Conservation (phyloP, 1,140 invertebrate species). For the Bombus sibiricus region DNA sequence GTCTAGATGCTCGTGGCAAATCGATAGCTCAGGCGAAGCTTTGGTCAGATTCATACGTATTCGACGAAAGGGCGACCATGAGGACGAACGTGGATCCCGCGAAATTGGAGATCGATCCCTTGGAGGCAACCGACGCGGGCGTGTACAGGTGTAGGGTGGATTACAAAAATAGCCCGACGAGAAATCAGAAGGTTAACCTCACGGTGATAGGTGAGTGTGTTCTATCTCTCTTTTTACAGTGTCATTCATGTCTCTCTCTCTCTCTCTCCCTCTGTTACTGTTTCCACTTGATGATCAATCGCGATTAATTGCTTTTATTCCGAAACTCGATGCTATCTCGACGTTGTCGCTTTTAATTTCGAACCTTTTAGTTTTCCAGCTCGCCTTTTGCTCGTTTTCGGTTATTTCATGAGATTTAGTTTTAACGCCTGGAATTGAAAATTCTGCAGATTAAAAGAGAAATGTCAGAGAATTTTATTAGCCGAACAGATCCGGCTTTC, state of each 20-base stretch:
- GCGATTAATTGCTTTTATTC: slow-evolving; percentile 6
- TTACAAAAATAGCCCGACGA: slow-evolving; percentile 88
- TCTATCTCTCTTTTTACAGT: neutral
- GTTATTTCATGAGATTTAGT: neutral
- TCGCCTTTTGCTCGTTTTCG: neutral
- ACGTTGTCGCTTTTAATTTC: neutral
- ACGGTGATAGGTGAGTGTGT: slow-evolving; percentile 88
- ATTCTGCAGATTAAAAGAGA: neutral
- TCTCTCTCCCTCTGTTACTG: neutral
- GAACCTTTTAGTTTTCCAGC: neutral
- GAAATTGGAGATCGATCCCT: slow-evolving; percentile 83
- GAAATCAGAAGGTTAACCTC: slow-evolving; percentile 88
- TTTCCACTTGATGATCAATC: neutral
- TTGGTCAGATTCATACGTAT: slow-evolving; percentile 87
- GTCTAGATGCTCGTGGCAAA: slow-evolving; percentile 79
- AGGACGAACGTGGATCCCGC: slow-evolving; percentile 83
- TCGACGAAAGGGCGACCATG: slow-evolving; percentile 85
- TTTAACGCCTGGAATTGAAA: neutral
- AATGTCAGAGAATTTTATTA: neutral
- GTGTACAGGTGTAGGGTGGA: slow-evolving; percentile 90
- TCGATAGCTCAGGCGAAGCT: slow-evolving; percentile 76
- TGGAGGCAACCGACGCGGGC: slow-evolving; percentile 86
- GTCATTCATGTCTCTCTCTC: neutral
- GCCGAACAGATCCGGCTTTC: too few relatives aligned
- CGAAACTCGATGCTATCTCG: neutral